phyloP scores from a whole-genome alignment of 2,888 invertebrate genomes.

The Lamellibrachia columna region DNA sequence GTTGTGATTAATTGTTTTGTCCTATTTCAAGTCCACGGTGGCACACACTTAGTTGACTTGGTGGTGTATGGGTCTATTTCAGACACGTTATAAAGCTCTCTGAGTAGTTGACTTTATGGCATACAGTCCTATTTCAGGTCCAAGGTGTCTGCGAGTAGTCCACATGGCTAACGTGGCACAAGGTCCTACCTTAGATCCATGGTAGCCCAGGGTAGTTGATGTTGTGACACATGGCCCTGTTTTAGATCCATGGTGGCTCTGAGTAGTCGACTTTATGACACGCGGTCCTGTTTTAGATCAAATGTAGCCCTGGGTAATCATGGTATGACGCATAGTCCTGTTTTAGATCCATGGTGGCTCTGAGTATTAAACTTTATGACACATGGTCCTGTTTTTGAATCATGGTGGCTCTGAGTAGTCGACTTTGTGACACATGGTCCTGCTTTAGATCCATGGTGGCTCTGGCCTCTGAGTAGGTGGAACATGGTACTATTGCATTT shows the following conservation, averaged over 20 bases:
- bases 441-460: no score
- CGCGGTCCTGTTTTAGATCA: no score
- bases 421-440: no score
- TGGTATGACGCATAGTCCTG: no score
- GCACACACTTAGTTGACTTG: background rate
- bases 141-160: background rate
- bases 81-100: background rate
- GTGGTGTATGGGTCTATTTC: background rate
- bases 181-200: background rate
- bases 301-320: no score
- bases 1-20: slow-evolving; percentile 17
- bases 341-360: no score
- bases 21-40: background rate
- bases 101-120: background rate
- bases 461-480: no score
- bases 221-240: background rate
- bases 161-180: background rate
- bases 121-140: background rate
- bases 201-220: background rate
- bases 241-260: background rate
- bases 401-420: no score
- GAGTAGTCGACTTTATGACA: no score
- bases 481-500: no score
- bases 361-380: no score
- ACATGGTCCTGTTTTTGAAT: no score